Conservation (phyloP, 2,888 invertebrate species). For the Aromia moschata region DNA sequence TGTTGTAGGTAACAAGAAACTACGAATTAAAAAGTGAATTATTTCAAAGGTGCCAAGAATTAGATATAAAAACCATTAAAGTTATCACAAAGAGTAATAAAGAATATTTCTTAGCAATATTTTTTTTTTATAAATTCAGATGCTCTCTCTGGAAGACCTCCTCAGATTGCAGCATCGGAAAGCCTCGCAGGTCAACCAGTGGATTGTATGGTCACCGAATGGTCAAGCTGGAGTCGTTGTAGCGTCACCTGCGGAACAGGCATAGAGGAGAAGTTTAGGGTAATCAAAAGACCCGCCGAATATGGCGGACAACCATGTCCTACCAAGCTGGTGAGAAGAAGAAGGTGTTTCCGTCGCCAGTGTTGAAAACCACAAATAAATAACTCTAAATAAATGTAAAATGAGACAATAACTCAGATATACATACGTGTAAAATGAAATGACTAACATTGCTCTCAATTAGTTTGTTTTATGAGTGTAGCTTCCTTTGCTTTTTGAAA, state of each 20-base stretch:
- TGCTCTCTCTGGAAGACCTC: slow-evolving; percentile 45
- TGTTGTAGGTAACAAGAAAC: no score
- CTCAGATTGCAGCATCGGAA: slow-evolving; percentile 12
- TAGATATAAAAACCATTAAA: no score
- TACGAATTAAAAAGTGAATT: no score
- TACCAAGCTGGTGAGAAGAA: slow-evolving; percentile 67
- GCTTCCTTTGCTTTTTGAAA: no score
- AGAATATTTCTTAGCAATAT: no score
- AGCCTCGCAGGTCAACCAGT: slow-evolving; percentile 44
- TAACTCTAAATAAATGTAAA: no score
- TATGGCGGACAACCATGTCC: slow-evolving; percentile 75
- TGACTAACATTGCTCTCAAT: no score
- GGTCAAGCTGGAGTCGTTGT: slow-evolving; percentile 87
- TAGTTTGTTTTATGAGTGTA: no score
- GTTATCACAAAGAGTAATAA: no score
- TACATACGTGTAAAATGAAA: no score
- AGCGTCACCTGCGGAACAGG: slow-evolving; percentile 83
- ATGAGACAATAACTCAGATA: no score
- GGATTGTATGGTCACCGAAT: slow-evolving; percentile 79
- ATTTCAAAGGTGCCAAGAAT: no score
- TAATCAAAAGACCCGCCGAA: slow-evolving; percentile 70
- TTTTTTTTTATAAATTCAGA: slow-evolving; percentile 42
- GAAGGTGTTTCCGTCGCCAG: slow-evolving; percentile 66
- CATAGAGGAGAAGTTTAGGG: slow-evolving; percentile 71
- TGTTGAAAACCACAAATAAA: slow-evolving; percentile 32